Evolutionary conservation across 1,140 invertebrate genomes (phyloP).

Genomic region (Amyelois transitella): DNA sequence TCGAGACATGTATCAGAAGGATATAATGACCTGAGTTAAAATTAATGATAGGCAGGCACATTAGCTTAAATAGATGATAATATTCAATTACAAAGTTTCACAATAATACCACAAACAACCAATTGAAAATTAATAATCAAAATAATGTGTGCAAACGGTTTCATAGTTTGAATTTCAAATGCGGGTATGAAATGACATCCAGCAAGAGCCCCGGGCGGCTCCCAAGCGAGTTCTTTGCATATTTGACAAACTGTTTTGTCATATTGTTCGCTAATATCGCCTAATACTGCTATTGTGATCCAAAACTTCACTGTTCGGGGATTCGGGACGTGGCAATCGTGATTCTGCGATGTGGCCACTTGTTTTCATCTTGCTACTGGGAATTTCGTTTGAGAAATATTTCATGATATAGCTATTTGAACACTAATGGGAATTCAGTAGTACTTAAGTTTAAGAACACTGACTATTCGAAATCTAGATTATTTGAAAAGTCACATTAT

Average conservation of each 20-base stretch:
- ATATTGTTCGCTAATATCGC: not conserved
- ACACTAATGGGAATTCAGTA: too few species aligned
- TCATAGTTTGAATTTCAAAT: slow-evolving; percentile 39
- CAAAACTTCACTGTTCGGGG: not conserved
- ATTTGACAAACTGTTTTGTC: slow-evolving; percentile 42
- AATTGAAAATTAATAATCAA: not conserved
- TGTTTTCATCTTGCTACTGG: not conserved
- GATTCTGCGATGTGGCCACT: not conserved
- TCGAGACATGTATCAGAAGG: too few species aligned
- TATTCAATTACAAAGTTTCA: too few species aligned
- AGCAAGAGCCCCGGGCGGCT: slow-evolving; percentile 16
- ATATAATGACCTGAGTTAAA: too few species aligned
- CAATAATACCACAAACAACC: not conserved
- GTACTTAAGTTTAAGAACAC: too few species aligned
- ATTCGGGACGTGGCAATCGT: not conserved
- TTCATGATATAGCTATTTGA: too few species aligned
- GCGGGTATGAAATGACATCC: slow-evolving; percentile 30
- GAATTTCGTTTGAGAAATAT: not conserved
- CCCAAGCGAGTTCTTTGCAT: slow-evolving; percentile 45
- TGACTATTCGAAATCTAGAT: too few species aligned
- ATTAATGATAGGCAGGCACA: too few species aligned
- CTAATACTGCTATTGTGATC: not conserved
- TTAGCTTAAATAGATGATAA: too few species aligned
- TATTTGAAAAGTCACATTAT: too few species aligned
- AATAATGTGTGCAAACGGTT: not conserved